Evolutionary conservation across 2,888 invertebrate species (phyloP).

Genomic region (Artemia sinica): DNA sequence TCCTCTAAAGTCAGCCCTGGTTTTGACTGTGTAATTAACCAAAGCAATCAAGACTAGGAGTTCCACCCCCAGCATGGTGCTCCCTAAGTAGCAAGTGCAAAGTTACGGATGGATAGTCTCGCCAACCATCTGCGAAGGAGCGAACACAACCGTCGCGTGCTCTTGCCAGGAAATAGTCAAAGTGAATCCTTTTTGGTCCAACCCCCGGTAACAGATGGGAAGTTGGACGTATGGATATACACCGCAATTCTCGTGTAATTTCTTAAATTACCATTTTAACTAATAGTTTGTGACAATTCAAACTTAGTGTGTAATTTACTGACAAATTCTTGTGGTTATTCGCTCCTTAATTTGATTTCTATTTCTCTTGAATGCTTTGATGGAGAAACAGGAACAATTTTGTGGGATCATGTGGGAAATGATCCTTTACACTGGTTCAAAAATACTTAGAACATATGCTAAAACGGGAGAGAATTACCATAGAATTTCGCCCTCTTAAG

Average conservation of each 20-base stretch:
- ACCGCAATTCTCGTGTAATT: not conserved
- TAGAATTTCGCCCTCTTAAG: too few relatives aligned
- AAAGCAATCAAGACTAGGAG: not conserved
- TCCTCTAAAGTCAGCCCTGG: too few relatives aligned
- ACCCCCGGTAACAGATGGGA: not conserved
- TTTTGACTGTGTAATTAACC: not conserved
- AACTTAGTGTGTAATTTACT: too few relatives aligned
- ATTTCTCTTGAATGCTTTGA: too few relatives aligned
- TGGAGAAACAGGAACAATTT: too few relatives aligned
- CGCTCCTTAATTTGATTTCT: too few relatives aligned
- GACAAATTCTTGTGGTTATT: too few relatives aligned
- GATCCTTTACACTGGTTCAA: too few relatives aligned
- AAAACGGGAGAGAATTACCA: too few relatives aligned
- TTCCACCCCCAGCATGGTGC: not conserved
- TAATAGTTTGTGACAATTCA: too few relatives aligned
- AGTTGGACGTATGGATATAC: not conserved
- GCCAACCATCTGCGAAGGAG: not conserved
- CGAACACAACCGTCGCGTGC: constrained; percentile 4
- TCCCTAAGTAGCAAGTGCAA: constrained; percentile 13
- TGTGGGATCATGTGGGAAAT: too few relatives aligned
- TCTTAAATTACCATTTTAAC: not conserved
- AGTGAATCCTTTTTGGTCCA: constrained; percentile 2
- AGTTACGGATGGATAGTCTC: not conserved
- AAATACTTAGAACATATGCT: too few relatives aligned
- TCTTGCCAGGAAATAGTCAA: constrained; percentile 11